Conservation (phyloP, 2,797 vertebrate genomes). For the Labeo calbasu region DNA sequence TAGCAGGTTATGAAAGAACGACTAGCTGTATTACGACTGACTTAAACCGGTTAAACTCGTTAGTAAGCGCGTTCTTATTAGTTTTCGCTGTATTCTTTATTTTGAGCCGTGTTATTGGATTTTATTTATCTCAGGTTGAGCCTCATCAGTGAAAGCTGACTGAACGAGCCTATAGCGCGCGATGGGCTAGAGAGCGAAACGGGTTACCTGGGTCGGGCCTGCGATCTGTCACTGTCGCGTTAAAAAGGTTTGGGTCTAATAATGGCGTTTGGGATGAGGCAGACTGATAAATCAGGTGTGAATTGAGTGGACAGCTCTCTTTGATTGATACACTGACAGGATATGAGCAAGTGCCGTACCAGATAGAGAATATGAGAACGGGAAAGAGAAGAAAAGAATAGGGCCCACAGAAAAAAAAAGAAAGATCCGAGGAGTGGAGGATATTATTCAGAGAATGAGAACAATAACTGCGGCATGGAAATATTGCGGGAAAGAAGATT, state of each 20-base stretch:
- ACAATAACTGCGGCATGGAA: constrained; percentile 89
- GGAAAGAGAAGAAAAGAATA: constrained; percentile 27
- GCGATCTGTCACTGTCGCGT: constrained; percentile 93
- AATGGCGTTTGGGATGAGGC: constrained; percentile 87
- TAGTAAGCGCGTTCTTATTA: background rate
- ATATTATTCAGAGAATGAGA: constrained; percentile 97
- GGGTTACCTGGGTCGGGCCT: constrained; percentile 86
- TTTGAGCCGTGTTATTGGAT: background rate
- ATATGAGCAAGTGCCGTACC: constrained; percentile 87
- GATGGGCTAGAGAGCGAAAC: constrained; percentile 80
- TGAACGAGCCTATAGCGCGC: background rate
- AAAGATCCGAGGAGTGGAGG: constrained; percentile 84
- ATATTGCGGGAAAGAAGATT: constrained; percentile 91
- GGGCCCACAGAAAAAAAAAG: constrained; percentile 58
- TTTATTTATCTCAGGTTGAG: constrained; percentile 15
- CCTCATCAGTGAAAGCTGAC: constrained; percentile 3
- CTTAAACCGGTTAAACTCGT: constrained; percentile 10
- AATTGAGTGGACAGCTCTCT: constrained; percentile 99
- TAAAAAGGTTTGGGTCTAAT: constrained; percentile 95
- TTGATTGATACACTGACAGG: constrained; percentile 98
- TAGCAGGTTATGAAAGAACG: constrained; percentile 12
- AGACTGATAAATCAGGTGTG: constrained; percentile 97
- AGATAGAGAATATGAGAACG: constrained; percentile 84
- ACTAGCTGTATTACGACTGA: background rate
- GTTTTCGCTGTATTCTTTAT: background rate